Evolutionary conservation across 1,140 invertebrate species (phyloP), one percentile per base, ranked within the genome.

Genomic region (Calliopsis andreniformis): DNA sequence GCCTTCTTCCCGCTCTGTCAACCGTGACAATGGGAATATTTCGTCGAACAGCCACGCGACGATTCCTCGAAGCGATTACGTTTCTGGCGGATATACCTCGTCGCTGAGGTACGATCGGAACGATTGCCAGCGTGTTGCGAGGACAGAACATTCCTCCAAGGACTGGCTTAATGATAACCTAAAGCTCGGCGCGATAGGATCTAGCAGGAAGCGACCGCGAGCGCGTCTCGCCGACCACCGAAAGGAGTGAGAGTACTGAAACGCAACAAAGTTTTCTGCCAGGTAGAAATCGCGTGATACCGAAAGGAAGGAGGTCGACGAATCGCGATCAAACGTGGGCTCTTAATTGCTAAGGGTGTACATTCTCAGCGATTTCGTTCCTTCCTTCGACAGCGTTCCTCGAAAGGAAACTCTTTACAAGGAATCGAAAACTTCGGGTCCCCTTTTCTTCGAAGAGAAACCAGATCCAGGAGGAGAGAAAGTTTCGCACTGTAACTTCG

Each of bases 71-170:
- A 80, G 53, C 55, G 18, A 20, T 76, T n/a, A 39, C 61, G 45
- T 67, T 73, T 79, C 43, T n/a, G 28, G 32, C 30, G 20, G 35
- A 25, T 20, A 32, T 47, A 30, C 18, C 23, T 20, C 4, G 16
- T 39, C 5, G 7, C n/a, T 30, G 62, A 75, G 51, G 62, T 32
- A 35, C 69, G 62, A 79, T 81, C 32, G 53, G n/a, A 75, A 79
- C 49, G 49, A 75, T 59, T 75, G 63, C 76, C 61, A n/a, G 56
- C 51, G 45, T 61, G 45, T 56, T 28, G 45, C 69, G 78, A 32
- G 51, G 56, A 80, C 63, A 76, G 78, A 82, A 82, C 80, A 76
- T 80, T 80, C 51, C 30, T 76, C 14, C 78, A 80, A 82, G 78
- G 78, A 82, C 64, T 66, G 51, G 30, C 35, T 53, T 82, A 76